phyloP scores from a whole-genome alignment of 2,888 invertebrate genomes.

The Schizotus pectinicornis region DNA sequence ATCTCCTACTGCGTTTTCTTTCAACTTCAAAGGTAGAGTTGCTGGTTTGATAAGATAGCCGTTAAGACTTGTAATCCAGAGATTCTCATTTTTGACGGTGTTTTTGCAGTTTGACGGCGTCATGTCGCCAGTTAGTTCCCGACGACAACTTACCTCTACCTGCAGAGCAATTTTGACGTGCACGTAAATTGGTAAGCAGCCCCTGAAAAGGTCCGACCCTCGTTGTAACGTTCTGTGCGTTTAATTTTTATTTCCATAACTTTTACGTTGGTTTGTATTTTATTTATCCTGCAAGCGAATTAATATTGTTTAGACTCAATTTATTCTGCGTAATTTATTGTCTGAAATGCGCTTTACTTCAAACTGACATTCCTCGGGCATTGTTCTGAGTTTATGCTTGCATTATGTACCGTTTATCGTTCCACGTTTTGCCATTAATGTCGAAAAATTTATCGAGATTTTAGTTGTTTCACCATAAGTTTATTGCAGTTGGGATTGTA shows the following conservation, averaged over 20 bases:
- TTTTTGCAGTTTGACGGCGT: slow-evolving; percentile 32
- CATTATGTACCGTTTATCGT: no score
- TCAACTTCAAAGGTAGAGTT: not conserved
- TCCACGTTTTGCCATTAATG: no score
- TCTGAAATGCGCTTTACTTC: not conserved
- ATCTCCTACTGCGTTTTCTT: not conserved
- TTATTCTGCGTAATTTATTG: no score
- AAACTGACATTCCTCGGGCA: not conserved
- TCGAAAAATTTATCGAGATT: no score
- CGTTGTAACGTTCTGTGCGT: no score
- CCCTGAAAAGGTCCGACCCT: slow-evolving; percentile 1
- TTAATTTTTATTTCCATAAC: no score
- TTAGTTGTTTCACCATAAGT: no score
- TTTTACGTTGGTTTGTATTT: no score
- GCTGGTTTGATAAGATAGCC: not conserved
- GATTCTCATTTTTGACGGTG: slow-evolving; percentile 33
- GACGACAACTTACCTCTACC: slow-evolving; percentile 32
- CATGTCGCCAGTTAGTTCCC: slow-evolving; percentile 41
- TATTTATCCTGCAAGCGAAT: no score
- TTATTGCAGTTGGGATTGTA: no score
- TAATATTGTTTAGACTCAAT: no score
- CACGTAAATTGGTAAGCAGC: slow-evolving; percentile 53
- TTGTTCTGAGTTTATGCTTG: not conserved
- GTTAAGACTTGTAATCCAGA: not conserved
- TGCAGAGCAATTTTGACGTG: slow-evolving; percentile 48